Base-by-base conservation (phyloP, 2,888 invertebrate genomes). In the Hemistola chrysoprasaria region DNA sequence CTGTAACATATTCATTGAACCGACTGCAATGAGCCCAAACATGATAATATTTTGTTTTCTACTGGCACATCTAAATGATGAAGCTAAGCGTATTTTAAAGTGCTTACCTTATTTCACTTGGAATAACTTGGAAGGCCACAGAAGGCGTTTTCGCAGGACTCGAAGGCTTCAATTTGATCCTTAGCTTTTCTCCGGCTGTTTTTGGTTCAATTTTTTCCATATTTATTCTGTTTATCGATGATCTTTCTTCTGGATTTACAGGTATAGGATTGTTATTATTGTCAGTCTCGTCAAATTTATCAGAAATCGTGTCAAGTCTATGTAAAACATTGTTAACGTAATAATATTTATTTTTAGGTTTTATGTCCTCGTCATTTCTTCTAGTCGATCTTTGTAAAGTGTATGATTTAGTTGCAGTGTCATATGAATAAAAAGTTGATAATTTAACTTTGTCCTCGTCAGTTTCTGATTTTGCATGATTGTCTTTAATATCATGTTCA, bases 41-140 rank as follows among this genome's bases (percentile, higher is more conserved):
- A n/a, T n/a, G n/a, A n/a, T n/a, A n/a, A n/a, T n/a, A n/a, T n/a
- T n/a, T n/a, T n/a, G n/a, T n/a, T n/a, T n/a, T n/a, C n/a, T n/a
- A n/a, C n/a, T n/a, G n/a, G n/a, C n/a, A n/a, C n/a, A n/a, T n/a
- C n/a, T n/a, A n/a, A n/a, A n/a, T n/a, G n/a, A n/a, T n/a, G 5
- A 20, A 7, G 6, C 1, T 8, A 8, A 6, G 1, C 3, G 7
- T 10, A 7, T 8, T 25, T 25, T 3, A 25, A 23, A 8, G 8
- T 33, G 44, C 69, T 74, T 62, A 89, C 90, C 75, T 87, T 46
- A 83, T 84, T 58, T 90, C 90, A 65, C 90, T 90, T 1, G 90
- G 90, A 48, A 87, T 87, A 22, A 90, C 72, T 65, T 90, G 78
- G 45, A 90, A 90, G 29, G 77, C 74, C 1, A 90, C 87, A 0